phyloP scores from a whole-genome alignment of 1,140 invertebrate species.

The Mylabris phalerata region DNA sequence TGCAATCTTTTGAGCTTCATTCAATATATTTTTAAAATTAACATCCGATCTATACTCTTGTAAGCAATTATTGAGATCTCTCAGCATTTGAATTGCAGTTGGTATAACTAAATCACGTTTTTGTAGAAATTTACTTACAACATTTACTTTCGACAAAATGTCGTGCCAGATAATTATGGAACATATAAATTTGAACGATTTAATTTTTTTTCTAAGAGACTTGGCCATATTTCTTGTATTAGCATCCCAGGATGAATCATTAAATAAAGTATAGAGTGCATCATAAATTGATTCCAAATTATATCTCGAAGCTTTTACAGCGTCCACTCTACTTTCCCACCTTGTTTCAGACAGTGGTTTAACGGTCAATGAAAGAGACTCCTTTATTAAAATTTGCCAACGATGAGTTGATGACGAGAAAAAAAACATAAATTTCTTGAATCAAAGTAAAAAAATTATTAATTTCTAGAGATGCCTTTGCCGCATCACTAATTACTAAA shows the following conservation, averaged over 20 bases:
- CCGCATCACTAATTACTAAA: conserved; percentile 25
- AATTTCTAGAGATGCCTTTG: conserved; percentile 7
- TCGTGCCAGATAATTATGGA: conserved; percentile 16
- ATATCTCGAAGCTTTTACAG: conserved; percentile 24
- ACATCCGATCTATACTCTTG: background rate
- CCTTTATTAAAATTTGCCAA: conserved; percentile 15
- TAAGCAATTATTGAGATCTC: too few species aligned
- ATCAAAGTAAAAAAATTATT: conserved; percentile 21
- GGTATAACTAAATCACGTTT: background rate
- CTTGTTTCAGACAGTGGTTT: conserved; percentile 34
- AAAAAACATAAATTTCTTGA: conserved; percentile 17
- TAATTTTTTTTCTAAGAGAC: conserved; percentile 12
- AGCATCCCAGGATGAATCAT: conserved; percentile 2
- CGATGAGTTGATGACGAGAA: background rate
- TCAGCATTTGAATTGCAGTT: too few species aligned
- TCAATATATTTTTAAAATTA: background rate
- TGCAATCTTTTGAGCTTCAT: background rate
- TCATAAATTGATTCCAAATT: conserved; percentile 23
- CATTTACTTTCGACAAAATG: conserved; percentile 13
- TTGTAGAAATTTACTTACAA: conserved; percentile 18
- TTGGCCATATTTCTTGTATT: conserved; percentile 12
- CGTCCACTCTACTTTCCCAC: conserved; percentile 32
- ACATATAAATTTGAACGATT: conserved; percentile 20
- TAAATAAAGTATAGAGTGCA: conserved; percentile 18
- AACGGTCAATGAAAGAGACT: conserved; percentile 29